Conservation (phyloP, 1,140 invertebrate genomes). For the Copidosoma floridanum region DNA sequence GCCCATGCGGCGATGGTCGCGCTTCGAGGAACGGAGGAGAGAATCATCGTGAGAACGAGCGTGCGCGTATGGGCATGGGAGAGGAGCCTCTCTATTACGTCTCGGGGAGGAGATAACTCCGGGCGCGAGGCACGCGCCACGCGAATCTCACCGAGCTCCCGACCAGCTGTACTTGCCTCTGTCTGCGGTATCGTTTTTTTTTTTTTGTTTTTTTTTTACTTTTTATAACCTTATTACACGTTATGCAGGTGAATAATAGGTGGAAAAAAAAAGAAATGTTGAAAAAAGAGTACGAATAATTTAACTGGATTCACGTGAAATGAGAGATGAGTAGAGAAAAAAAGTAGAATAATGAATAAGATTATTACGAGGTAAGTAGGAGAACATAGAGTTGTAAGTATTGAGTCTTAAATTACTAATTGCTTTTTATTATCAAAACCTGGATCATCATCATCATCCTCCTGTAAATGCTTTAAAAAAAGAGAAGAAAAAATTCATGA, state of each 20-base stretch:
- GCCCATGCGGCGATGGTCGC: too few species aligned
- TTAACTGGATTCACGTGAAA: conserved; percentile 50
- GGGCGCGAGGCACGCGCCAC: not conserved
- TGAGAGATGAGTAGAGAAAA: conserved; percentile 40
- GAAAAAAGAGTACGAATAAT: conserved; percentile 36
- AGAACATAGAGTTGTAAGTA: conserved; percentile 47
- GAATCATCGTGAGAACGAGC: not conserved
- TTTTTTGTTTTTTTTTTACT: conserved; percentile 34
- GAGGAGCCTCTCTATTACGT: not conserved
- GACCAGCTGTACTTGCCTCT: too few species aligned
- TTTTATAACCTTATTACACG: conserved; percentile 40
- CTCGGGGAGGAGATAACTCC: not conserved
- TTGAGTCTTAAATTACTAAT: conserved; percentile 53
- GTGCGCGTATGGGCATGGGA: not conserved
- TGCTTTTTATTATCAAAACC: conserved; percentile 49
- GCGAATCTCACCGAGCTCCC: too few species aligned
- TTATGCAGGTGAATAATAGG: conserved; percentile 46
- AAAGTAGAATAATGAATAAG: conserved; percentile 49
- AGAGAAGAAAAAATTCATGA: conserved; percentile 45
- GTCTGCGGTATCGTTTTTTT: too few species aligned
- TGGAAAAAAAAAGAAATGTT: conserved; percentile 30
- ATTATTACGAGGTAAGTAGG: conserved; percentile 43
- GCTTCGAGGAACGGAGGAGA: conserved; percentile 4
- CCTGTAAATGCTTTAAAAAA: conserved; percentile 58
- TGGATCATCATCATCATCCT: conserved; percentile 58